Conservation (phyloP, 2,888 invertebrate species). For the Gymnosoma rotundatum region DNA sequence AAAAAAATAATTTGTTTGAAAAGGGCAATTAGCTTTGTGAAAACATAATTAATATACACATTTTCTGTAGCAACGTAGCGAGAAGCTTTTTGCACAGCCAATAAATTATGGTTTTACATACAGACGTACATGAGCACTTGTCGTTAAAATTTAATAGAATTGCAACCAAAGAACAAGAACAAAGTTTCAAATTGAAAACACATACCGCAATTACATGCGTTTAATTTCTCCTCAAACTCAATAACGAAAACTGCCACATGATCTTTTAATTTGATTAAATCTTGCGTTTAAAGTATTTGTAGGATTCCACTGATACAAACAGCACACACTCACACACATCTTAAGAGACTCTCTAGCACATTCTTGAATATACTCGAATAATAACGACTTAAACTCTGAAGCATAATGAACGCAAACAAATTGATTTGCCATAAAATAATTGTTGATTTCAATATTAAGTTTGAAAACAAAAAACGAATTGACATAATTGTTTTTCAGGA, state of each 20-base stretch:
- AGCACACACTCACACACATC: no score
- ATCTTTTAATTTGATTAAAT: slow-evolving; percentile 66
- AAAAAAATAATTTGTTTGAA: no score
- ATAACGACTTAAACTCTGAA: slow-evolving; percentile 1
- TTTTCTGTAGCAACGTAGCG: no score
- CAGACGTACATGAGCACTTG: no score
- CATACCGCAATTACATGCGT: not conserved
- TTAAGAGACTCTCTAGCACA: slow-evolving; percentile 3
- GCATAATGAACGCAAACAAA: slow-evolving; percentile 51
- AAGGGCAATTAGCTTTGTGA: no score
- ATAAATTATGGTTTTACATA: no score
- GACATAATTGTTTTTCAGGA: slow-evolving; percentile 23
- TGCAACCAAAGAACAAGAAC: not conserved
- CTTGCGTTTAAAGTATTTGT: slow-evolving; percentile 39
- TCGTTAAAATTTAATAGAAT: no score
- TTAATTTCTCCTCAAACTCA: slow-evolving; percentile 59
- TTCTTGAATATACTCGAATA: not conserved
- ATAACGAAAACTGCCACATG: slow-evolving; percentile 56
- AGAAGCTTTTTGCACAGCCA: no score
- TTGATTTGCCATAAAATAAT: slow-evolving; percentile 68
- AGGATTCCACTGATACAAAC: slow-evolving; percentile 30
- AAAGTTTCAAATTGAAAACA: slow-evolving; percentile 15
- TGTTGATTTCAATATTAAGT: slow-evolving; percentile 41
- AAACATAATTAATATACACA: no score
- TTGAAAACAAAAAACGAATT: not conserved